These are phyloP conservation scores for Threskiornis aethiopicus DNA, from an alignment of 2,797 vertebrate species.

Conservation along the genomic window DNA sequence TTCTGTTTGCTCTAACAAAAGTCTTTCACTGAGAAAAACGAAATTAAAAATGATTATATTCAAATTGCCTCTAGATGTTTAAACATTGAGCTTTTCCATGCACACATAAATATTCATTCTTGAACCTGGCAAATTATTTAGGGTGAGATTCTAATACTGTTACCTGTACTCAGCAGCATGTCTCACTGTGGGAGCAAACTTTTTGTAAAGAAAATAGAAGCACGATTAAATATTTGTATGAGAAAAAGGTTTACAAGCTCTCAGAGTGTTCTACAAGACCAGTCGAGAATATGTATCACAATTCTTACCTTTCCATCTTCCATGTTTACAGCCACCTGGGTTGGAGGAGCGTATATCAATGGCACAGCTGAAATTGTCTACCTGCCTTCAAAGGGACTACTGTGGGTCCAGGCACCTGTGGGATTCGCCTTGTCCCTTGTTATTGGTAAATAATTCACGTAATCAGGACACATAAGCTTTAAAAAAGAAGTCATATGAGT, in stretches of 20 bases:
- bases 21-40: background rate
- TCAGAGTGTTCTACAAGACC: background rate
- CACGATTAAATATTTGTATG: background rate
- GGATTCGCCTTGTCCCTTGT: constrained; percentile 82
- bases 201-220: background rate
- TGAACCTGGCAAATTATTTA: background rate
- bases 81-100: background rate
- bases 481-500: background rate
- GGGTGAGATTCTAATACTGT: background rate
- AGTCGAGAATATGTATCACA: background rate
- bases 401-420: constrained; percentile 82
- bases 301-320: background rate
- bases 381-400: constrained; percentile 78
- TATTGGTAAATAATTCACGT: constrained; percentile 69
- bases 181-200: background rate
- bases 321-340: constrained; percentile 79
- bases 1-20: background rate
- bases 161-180: background rate
- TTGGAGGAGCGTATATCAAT: constrained; percentile 84
- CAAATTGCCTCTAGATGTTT: background rate
- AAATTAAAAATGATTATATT: background rate
- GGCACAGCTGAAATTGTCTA: constrained; percentile 84
- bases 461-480: background rate
- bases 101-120: background rate
- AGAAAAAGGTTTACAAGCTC: background rate